phyloP scores from a whole-genome alignment of 2,888 invertebrate genomes.

The Mimumesa dahlbomi region DNA sequence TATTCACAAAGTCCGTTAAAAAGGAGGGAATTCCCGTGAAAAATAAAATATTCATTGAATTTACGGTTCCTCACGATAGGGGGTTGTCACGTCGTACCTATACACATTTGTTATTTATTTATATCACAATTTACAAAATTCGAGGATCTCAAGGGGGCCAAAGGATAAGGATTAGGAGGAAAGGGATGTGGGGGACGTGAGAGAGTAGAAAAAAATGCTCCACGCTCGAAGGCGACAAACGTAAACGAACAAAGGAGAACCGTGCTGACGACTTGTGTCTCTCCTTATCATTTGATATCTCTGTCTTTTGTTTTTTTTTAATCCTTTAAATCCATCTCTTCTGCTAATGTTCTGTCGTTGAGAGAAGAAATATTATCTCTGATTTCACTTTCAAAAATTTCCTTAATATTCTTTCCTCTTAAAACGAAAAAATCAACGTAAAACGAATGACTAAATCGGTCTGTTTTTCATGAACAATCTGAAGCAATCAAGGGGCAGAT shows the following conservation, averaged over 20 bases:
- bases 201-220: slow-evolving; percentile 53
- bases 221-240: slow-evolving; percentile 44
- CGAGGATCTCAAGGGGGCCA: slow-evolving; percentile 55
- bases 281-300: slow-evolving; percentile 44
- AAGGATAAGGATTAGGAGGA: slow-evolving; percentile 8
- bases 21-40: slow-evolving; percentile 67
- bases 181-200: slow-evolving; percentile 3
- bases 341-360: slow-evolving; percentile 13
- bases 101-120: slow-evolving; percentile 79
- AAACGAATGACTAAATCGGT: slow-evolving; percentile 28
- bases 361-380: not conserved
- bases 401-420: not conserved
- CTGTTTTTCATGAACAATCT: slow-evolving; percentile 38
- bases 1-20: slow-evolving; percentile 79
- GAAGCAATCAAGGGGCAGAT: slow-evolving; percentile 55
- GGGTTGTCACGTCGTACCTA: slow-evolving; percentile 70
- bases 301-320: slow-evolving; percentile 18
- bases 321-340: slow-evolving; percentile 22
- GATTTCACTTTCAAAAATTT: not conserved
- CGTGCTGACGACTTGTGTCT: slow-evolving; percentile 48
- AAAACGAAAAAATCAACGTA: not conserved
- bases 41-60: slow-evolving; percentile 74
- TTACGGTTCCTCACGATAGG: slow-evolving; percentile 69
- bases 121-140: slow-evolving; percentile 80
- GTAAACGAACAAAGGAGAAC: slow-evolving; percentile 57